phyloP scores from a whole-genome alignment of 1,140 invertebrate genomes.

The Drosophila willistoni region DNA sequence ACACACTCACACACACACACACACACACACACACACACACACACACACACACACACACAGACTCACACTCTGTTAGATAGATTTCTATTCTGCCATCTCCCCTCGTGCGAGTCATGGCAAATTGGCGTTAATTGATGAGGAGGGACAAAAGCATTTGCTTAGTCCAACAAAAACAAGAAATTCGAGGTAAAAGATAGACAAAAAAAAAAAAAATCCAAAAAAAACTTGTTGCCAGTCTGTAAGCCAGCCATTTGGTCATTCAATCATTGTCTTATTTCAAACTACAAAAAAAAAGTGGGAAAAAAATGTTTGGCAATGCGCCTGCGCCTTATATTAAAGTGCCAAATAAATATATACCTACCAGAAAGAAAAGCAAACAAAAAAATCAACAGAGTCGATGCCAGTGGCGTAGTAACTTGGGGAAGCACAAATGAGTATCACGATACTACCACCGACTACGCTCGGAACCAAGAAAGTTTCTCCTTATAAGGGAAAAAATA shows the following conservation, averaged over 20 bases:
- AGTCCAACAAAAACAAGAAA: constrained; percentile 22
- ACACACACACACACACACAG: not conserved
- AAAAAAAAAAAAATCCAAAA: constrained; percentile 20
- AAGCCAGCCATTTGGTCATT: constrained; percentile 50
- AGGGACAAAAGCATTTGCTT: constrained; percentile 44
- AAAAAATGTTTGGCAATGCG: constrained; percentile 50
- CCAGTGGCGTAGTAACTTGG: no score
- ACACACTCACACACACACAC: not conserved
- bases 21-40: no score
- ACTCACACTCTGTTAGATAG: not conserved
- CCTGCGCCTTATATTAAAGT: constrained; percentile 49
- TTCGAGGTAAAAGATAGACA: not conserved
- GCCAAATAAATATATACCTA: constrained; percentile 16
- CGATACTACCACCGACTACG: no score
- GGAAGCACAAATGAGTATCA: no score
- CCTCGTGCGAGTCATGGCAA: constrained; percentile 22
- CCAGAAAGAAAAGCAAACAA: constrained; percentile 13
- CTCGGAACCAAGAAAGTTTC: no score
- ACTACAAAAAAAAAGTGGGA: constrained; percentile 8
- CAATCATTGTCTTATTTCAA: constrained; percentile 38
- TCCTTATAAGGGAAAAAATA: no score
- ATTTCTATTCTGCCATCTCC: constrained; percentile 1
- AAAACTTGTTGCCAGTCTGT: constrained; percentile 67
- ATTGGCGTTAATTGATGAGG: constrained; percentile 70
- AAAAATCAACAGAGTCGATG: not conserved